Conservation (phyloP, 2,113 vertebrate species). For the Naja naja region DNA sequence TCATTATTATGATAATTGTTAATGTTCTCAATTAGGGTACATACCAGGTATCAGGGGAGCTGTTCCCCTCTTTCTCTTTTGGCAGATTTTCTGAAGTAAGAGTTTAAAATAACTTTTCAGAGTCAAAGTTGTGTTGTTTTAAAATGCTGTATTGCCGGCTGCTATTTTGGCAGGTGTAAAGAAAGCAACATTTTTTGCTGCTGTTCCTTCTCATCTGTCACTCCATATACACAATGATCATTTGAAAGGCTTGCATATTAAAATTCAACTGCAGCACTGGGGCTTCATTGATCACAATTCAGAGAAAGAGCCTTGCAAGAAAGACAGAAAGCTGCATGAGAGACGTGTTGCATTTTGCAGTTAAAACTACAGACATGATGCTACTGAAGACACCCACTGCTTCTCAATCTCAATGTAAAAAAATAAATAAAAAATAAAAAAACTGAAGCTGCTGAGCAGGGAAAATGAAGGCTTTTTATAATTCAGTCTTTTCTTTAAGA, state of each 20-base stretch:
- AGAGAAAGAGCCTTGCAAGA: background rate
- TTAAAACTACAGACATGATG: background rate
- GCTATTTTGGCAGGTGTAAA: background rate
- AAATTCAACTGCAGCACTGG: background rate
- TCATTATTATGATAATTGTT: background rate
- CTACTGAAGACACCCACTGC: background rate
- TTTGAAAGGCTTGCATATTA: background rate
- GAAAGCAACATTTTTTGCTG: background rate
- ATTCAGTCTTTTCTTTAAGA: background rate
- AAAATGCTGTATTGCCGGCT: background rate
- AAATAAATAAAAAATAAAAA: background rate
- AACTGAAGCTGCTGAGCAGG: background rate
- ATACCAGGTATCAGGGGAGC: background rate
- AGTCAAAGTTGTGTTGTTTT: background rate
- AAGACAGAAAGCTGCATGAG: background rate
- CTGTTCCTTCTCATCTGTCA: background rate
- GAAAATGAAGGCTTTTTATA: background rate
- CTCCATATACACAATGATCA: background rate
- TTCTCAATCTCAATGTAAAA: background rate
- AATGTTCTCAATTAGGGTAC: background rate
- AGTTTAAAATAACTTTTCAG: background rate
- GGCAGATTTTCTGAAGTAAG: background rate
- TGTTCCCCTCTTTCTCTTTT: background rate
- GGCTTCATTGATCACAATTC: background rate
- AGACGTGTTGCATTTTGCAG: background rate